Conservation (phyloP, 2,888 invertebrate genomes). For the Dryadula phaetusa region DNA sequence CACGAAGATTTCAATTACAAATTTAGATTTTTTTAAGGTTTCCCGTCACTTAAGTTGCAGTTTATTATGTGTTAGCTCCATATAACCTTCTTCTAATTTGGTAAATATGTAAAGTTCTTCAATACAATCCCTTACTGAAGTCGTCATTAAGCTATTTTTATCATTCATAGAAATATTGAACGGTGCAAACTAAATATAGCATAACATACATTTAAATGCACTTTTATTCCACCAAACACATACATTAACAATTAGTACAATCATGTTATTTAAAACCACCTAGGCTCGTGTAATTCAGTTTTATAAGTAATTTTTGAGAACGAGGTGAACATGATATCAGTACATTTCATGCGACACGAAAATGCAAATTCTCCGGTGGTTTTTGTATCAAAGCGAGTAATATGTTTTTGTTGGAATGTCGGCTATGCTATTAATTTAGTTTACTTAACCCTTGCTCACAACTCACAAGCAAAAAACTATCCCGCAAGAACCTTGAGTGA, state of each 20-base stretch:
- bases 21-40: no score
- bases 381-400: slow-evolving; percentile 49
- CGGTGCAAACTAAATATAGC: not conserved
- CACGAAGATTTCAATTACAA: no score
- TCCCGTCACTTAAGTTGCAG: no score
- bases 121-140: not conserved
- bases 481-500: not conserved
- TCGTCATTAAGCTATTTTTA: not conserved
- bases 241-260: slow-evolving; percentile 16
- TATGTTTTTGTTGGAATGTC: slow-evolving; percentile 24
- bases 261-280: slow-evolving; percentile 19
- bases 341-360: slow-evolving; percentile 77
- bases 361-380: slow-evolving; percentile 72
- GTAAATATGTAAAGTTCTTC: not conserved
- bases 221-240: slow-evolving; percentile 12
- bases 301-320: slow-evolving; percentile 67
- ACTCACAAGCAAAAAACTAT: not conserved
- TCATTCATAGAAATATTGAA: not conserved
- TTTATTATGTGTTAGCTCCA: no score
- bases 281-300: slow-evolving; percentile 43
- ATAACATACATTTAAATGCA: slow-evolving; percentile 3
- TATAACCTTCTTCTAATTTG: not conserved
- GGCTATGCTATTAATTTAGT: slow-evolving; percentile 26
- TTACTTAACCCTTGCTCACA: slow-evolving; percentile 20
- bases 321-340: slow-evolving; percentile 64